phyloP scores from a whole-genome alignment of 2,113 vertebrate genomes.

The Psephotus haematonotus region DNA sequence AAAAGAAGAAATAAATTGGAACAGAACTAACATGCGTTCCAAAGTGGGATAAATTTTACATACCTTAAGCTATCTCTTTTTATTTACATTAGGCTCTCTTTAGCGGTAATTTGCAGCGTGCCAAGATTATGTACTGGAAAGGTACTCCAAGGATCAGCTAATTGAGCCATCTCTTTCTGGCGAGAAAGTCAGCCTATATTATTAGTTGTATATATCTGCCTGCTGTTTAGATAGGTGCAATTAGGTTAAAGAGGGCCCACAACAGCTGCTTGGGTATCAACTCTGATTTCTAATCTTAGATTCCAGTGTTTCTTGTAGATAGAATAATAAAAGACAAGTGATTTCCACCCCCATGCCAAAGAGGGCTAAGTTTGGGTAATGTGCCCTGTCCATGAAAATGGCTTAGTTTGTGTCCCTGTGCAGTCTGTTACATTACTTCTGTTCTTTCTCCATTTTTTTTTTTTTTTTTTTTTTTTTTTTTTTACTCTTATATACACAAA shows the following conservation, averaged over 20 bases:
- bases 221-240: not conserved
- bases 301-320: not conserved
- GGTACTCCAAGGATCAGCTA: not conserved
- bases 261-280: not conserved
- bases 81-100: not conserved
- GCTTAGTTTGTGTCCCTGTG: not conserved
- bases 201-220: not conserved
- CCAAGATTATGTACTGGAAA: not conserved
- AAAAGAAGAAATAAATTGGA: not conserved
- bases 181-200: not conserved
- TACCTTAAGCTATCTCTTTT: not conserved
- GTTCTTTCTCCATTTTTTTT: too few species aligned
- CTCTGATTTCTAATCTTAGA: not conserved
- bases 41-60: not conserved
- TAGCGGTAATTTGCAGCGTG: not conserved
- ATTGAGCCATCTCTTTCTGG: not conserved
- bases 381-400: not conserved
- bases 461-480: not conserved
- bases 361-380: not conserved
- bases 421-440: not conserved
- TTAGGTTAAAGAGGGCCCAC: not conserved
- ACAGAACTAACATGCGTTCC: not conserved
- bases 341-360: not conserved
- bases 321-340: not conserved
- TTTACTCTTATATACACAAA: not conserved